These are phyloP conservation scores for Trissolcus brochymenae DNA, from an alignment of 2,888 invertebrate genomes.

Conservation along the genomic window DNA sequence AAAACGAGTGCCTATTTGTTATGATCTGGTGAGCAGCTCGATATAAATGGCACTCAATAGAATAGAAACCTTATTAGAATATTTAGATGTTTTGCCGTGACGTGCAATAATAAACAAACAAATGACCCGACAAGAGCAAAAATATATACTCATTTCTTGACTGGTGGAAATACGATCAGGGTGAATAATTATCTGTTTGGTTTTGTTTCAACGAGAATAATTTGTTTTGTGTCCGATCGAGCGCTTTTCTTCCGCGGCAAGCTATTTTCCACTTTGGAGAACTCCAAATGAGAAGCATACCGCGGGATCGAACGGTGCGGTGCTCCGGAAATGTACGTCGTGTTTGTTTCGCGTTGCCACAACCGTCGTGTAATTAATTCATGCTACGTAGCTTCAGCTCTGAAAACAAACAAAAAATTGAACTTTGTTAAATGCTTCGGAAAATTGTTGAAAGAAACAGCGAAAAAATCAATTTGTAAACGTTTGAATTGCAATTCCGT, in stretches of 20 bases:
- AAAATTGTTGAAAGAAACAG: too few relatives aligned
- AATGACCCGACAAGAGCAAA: slow-evolving; percentile 16
- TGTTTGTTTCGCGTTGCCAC: slow-evolving; percentile 49
- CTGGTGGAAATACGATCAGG: slow-evolving; percentile 16
- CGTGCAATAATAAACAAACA: slow-evolving; percentile 28
- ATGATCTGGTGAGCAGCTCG: background rate
- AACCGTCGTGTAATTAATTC: slow-evolving; percentile 46
- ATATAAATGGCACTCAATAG: slow-evolving; percentile 16
- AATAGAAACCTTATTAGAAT: slow-evolving; percentile 14
- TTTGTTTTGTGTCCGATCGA: slow-evolving; percentile 29
- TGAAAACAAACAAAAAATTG: background rate
- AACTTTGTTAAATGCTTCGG: background rate
- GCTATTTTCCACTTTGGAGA: slow-evolving; percentile 57
- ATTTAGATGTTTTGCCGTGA: slow-evolving; percentile 19
- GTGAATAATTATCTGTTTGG: slow-evolving; percentile 38
- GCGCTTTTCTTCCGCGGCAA: slow-evolving; percentile 49
- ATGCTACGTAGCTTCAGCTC: background rate
- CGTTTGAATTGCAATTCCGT: too few relatives aligned
- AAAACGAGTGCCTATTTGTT: slow-evolving; percentile 15
- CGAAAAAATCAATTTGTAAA: too few relatives aligned
- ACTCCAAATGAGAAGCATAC: slow-evolving; percentile 55
- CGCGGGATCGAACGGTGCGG: slow-evolving; percentile 49
- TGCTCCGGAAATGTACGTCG: slow-evolving; percentile 56
- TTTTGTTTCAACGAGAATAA: slow-evolving; percentile 25
- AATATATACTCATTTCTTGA: background rate